Percentiles rank a stretch among this genome's conserved stretches.
Conservation (phyloP, 1,140 invertebrate genomes). For the Lordiphosa mommai region DNA sequence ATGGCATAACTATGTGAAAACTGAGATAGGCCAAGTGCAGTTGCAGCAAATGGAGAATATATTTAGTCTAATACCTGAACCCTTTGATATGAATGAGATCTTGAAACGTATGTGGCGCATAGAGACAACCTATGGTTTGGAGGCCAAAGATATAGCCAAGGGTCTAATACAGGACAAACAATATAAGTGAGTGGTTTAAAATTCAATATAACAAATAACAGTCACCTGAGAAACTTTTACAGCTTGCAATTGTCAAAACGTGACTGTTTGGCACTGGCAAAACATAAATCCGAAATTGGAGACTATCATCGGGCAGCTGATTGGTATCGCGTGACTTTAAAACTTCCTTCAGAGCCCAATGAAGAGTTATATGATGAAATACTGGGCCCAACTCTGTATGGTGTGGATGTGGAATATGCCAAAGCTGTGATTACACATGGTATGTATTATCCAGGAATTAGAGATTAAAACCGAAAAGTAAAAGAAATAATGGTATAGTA, state of each 20-base stretch:
- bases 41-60: conserved; percentile 85
- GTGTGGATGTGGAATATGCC: background rate
- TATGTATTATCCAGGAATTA: background rate
- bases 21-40: conserved; percentile 1
- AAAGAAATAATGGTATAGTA: too few species aligned
- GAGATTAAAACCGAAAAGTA: background rate
- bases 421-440: background rate
- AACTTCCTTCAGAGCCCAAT: background rate
- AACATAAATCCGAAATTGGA: background rate
- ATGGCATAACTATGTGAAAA: conserved; percentile 25
- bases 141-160: conserved; percentile 90
- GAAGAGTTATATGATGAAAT: background rate
- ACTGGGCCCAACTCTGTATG: background rate
- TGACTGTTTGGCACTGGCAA: conserved; percentile 19
- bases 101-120: conserved; percentile 93
- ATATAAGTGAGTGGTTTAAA: conserved; percentile 83
- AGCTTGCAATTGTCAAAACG: background rate
- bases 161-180: conserved; percentile 91
- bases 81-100: conserved; percentile 94
- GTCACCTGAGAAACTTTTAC: too few species aligned
- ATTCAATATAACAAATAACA: background rate
- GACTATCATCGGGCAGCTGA: conserved; percentile 3
- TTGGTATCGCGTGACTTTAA: conserved; percentile 9
- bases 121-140: conserved; percentile 96
- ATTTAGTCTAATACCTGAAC: conserved; percentile 87